Evolutionary conservation across 1,140 invertebrate species (phyloP).

Genomic region (Caenorhabditis latens): DNA sequence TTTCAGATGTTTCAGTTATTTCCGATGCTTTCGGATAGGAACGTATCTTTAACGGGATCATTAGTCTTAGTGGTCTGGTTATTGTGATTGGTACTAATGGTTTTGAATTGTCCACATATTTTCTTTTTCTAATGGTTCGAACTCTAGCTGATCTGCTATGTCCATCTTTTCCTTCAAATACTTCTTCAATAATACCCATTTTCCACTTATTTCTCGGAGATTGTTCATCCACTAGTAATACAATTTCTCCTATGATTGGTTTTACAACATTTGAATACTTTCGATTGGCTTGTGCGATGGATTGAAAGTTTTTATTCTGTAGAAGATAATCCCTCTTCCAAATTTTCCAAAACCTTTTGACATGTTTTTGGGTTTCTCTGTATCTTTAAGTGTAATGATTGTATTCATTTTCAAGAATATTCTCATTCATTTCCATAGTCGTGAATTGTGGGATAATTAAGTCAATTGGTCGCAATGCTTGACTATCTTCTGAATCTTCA

Average conservation of each 20-base stretch:
- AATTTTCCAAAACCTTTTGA: slow-evolving; percentile 10
- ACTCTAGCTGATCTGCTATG: slow-evolving; percentile 43
- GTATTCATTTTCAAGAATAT: background rate
- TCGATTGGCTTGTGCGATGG: background rate
- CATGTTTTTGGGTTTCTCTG: background rate
- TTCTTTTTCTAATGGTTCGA: background rate
- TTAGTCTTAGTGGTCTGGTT: slow-evolving; percentile 30
- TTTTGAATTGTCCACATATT: background rate
- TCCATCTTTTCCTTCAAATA: slow-evolving; percentile 13
- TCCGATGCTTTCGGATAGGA: background rate
- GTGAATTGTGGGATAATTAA: background rate
- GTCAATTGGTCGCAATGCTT: slow-evolving; percentile 35
- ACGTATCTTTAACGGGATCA: slow-evolving; percentile 44
- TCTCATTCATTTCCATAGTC: background rate
- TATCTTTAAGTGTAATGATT: background rate
- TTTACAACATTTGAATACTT: background rate
- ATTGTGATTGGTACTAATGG: background rate
- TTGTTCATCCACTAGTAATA: slow-evolving; percentile 40
- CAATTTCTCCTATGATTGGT: slow-evolving; percentile 47
- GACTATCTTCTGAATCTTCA: background rate
- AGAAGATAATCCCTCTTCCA: background rate
- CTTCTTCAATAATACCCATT: slow-evolving; percentile 37
- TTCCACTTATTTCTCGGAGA: slow-evolving; percentile 43
- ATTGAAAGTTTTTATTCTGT: background rate
- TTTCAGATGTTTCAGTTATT: background rate